Evolutionary conservation across 2,113 vertebrate species (phyloP).

Genomic region (Camelus bactrianus): DNA sequence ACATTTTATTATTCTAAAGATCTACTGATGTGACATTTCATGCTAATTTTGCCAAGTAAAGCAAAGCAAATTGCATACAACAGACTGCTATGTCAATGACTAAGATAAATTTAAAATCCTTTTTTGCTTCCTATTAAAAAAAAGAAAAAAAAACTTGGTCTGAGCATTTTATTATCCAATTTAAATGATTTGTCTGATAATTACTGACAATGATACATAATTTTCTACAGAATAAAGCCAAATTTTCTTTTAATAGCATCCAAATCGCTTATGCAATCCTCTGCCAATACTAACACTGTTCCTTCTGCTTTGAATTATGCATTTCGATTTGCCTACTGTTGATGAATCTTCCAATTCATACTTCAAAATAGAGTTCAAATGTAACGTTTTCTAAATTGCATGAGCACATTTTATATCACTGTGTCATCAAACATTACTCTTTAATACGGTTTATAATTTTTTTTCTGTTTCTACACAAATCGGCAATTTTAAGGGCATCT

Average conservation of each 20-base stretch:
- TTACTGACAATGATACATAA: not conserved
- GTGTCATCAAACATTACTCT: not conserved
- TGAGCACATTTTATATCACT: not conserved
- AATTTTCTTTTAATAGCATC: not conserved
- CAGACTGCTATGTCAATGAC: not conserved
- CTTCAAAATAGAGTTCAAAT: not conserved
- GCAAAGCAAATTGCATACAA: not conserved
- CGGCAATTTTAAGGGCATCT: not conserved
- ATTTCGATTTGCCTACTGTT: not conserved
- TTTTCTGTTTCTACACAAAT: not conserved
- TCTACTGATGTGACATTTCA: not conserved
- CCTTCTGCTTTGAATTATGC: not conserved
- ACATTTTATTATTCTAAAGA: not conserved
- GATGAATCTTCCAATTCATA: not conserved
- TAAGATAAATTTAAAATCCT: not conserved
- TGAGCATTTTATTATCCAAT: not conserved
- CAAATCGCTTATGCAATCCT: not conserved
- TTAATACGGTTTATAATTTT: not conserved
- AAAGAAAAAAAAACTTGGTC: not conserved
- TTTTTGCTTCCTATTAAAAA: not conserved
- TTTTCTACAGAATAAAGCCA: not conserved
- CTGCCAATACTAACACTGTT: not conserved
- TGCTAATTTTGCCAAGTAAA: not conserved
- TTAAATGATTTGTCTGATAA: not conserved
- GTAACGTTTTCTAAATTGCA: not conserved